A percentile compares a stretch with the other conserved stretches of the same genome.
Conservation (phyloP, 2,797 vertebrate species). For the Fringilla coelebs region DNA sequence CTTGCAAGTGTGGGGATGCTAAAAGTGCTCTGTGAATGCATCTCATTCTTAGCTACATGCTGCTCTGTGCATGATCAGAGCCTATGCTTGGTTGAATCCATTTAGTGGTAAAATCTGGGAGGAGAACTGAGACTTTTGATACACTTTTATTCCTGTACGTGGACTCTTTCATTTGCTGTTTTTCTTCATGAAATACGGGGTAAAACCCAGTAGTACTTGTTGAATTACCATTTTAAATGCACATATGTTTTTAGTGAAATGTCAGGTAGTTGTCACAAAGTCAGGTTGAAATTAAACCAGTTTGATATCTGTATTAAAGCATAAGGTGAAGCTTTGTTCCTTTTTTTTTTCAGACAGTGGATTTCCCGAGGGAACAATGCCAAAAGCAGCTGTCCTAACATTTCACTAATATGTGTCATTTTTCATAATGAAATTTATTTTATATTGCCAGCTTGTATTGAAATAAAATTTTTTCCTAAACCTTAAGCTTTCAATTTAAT, state of each 20-base stretch:
- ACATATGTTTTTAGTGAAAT: not conserved
- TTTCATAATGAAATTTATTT: not conserved
- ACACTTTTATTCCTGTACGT: not conserved
- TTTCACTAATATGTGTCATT: not conserved
- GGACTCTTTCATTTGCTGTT: not conserved
- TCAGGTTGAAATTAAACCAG: not conserved
- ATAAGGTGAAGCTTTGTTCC: not conserved
- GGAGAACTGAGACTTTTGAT: not conserved
- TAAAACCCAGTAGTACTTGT: not conserved
- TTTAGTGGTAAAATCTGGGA: not conserved
- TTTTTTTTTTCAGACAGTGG: not conserved
- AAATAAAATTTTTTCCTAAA: not conserved
- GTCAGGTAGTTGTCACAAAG: not conserved
- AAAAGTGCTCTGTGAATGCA: not conserved
- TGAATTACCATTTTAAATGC: not conserved
- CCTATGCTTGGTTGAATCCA: not conserved
- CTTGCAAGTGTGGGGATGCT: not conserved
- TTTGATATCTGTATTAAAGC: not conserved
- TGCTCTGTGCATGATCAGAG: not conserved
- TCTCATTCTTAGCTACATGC: not conserved
- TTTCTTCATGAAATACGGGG: not conserved
- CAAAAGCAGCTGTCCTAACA: not conserved
- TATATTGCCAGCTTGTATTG: not conserved
- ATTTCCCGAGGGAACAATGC: conserved; percentile 3
- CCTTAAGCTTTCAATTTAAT: conserved; percentile 39